Evolutionary conservation across 1,140 invertebrate species (phyloP).

Genomic region (Gerris buenoi): DNA sequence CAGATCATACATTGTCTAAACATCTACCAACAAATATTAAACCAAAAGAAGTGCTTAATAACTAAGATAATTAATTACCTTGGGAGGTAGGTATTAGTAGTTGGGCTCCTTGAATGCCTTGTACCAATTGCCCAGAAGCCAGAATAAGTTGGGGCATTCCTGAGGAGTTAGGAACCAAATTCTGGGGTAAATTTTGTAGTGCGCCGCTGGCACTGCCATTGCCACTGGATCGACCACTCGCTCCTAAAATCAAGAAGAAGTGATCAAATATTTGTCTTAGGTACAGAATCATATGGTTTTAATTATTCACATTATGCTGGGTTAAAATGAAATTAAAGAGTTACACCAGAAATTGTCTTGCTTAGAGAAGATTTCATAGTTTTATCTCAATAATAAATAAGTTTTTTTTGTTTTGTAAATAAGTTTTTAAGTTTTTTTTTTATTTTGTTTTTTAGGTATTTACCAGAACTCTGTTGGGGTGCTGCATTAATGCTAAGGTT

Average conservation of each 20-base stretch:
- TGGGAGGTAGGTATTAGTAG: constrained; percentile 84
- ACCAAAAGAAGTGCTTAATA: background rate
- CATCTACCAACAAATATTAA: background rate
- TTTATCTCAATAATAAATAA: too few species aligned
- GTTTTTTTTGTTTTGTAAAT: too few species aligned
- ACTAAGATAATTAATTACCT: constrained; percentile 41
- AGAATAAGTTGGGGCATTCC: constrained; percentile 79
- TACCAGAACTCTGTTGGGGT: background rate
- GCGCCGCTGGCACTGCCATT: background rate
- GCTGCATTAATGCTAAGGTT: constrained; percentile 61
- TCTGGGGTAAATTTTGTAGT: constrained; percentile 32
- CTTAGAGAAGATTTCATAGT: too few species aligned
- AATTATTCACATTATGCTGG: too few species aligned
- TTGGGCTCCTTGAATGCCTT: constrained; percentile 82
- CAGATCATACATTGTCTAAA: too few species aligned
- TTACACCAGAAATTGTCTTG: too few species aligned
- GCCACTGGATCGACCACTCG: background rate
- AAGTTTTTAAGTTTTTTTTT: too few species aligned
- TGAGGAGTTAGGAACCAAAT: constrained; percentile 46
- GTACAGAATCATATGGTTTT: too few species aligned
- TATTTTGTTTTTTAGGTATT: too few species aligned
- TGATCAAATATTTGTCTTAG: too few species aligned
- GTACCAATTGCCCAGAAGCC: constrained; percentile 74
- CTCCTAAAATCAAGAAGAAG: background rate
- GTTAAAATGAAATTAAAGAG: too few species aligned